Evolutionary conservation across 2,888 invertebrate genomes (phyloP), one percentile per base, ranked within the genome.

Genomic region (Drosophila acutilabella): DNA sequence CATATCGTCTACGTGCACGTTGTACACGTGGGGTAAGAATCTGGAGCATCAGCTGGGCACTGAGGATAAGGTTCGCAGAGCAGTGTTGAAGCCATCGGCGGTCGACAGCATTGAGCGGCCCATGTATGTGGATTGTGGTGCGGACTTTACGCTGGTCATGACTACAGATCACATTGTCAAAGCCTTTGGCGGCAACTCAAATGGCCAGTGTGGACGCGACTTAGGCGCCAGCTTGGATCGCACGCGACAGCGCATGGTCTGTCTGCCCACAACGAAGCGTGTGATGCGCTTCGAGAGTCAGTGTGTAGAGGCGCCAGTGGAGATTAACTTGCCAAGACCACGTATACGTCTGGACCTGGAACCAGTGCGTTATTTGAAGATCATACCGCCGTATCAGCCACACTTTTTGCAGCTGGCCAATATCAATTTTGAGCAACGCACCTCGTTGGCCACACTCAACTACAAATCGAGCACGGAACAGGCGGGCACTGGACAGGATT

Each of bases 11-110:
- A 94, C 94, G 56, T 96, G 96, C 5, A 94, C 94, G 7, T 92
- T 97, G 1, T 97, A 96, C 83, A 94, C 95, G 0, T 98, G 98
- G 97, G 98, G 98, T 2, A 94, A 97, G 71, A 98, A 97, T 92
- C 94, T 97, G 71, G 98, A 98, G 90, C 97, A 98, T 38, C 98
- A 98, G 91, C 93, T 98, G 58, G 97, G 97, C 18, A 92, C 91
- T 1, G 92, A 92, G 66, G 92, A 92, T 64, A 92, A 92, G 64
- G 92, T 92, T 48, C 88, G 92, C 0, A 89, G 91, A 13, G 87
- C 91, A 1, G 88, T 93, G 1, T 69, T 81, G 7, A 90, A 90
- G 59, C 93, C 93, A 6, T 87, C 90, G 11, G 89, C 91, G 10
- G 80, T 92, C 11, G 92, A 92, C 20, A 90, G 89, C 54, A 90